Evolutionary conservation across 2,888 invertebrate genomes (phyloP), one percentile per base, ranked within the genome.

Genomic region (Platycheirus albimanus): DNA sequence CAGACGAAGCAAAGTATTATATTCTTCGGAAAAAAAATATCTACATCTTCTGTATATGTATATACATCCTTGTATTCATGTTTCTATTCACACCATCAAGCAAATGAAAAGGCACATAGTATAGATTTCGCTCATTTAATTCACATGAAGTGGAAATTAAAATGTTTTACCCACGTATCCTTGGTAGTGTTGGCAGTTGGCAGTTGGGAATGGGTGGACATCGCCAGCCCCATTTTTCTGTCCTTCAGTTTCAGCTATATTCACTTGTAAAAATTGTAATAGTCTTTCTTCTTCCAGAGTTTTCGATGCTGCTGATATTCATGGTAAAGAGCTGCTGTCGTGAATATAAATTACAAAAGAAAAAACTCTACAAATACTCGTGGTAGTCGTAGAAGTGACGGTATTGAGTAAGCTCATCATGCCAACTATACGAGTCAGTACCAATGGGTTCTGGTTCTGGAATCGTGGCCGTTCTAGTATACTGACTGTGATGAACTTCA

Each of bases 141-240:
- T 77, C 81, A 66, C 71, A 81, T 81, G 71, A 63, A 77, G 81
- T 81, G 66, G 81, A 77, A 81, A 81, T 81, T 81, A 81, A 81
- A 81, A 77, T 81, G 76, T 77, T 77, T 54, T 71, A 71, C 81
- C 70, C 61, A 67, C 77, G 71, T 81, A n/a, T 24, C 76, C 76
- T 56, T 75, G 80, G 30, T 19, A 11, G 38, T 45, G 13, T 24
- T 4, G 3, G 24, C n/a, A n/a, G n/a, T n/a, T n/a, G n/a, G n/a
- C 24, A 3, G 1, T 0, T n/a, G 49, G 20, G n/a, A 15, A 24
- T 51, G 63, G 75, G 30, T 51, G 69, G 69, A 80, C 80, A n/a
- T 47, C 24, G 45, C 15, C 20, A 20, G 28, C 10, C 13, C 20
- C 24, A 3, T 24, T 36, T 20, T 7, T 30, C 28, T 30, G 30